phyloP scores from a whole-genome alignment of 2,888 invertebrate species.

The Drosophila parthenogenetica region DNA sequence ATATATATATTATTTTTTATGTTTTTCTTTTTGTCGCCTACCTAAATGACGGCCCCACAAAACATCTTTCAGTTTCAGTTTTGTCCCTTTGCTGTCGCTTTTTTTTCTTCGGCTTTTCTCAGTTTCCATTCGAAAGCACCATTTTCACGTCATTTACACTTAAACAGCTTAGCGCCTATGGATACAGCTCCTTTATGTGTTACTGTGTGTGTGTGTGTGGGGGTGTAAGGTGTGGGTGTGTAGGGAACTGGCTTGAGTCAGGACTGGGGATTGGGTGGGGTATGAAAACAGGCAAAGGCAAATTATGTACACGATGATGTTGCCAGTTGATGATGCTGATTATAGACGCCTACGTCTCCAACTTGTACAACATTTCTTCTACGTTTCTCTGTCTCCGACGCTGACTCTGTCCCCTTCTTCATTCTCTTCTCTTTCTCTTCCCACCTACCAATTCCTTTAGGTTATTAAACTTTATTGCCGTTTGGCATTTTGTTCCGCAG shows the following conservation, averaged over 20 bases:
- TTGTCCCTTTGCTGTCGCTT: slow-evolving; percentile 2
- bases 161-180: slow-evolving; percentile 71
- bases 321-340: slow-evolving; percentile 76
- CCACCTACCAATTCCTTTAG: slow-evolving; percentile 47
- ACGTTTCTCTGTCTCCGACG: not conserved
- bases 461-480: slow-evolving; percentile 75
- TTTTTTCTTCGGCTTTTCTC: slow-evolving; percentile 21
- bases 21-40: slow-evolving; percentile 43
- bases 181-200: slow-evolving; percentile 30
- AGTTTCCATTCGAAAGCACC: slow-evolving; percentile 38
- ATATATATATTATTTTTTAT: slow-evolving; percentile 40
- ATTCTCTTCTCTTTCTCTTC: not conserved
- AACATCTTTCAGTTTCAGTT: slow-evolving; percentile 53
- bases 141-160: slow-evolving; percentile 80
- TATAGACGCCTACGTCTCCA: slow-evolving; percentile 46
- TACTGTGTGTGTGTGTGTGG: slow-evolving; percentile 5
- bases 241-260: too few relatives aligned
- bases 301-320: slow-evolving; percentile 63
- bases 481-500: slow-evolving; percentile 54
- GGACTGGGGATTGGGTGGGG: not conserved
- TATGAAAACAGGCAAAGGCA: slow-evolving; percentile 39
- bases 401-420: not conserved
- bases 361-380: not conserved
- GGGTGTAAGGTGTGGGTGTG: slow-evolving; percentile 1
- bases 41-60: slow-evolving; percentile 32